Base-by-base conservation (phyloP, 2,113 vertebrate species). In the Gasterosteus nipponicus region DNA sequence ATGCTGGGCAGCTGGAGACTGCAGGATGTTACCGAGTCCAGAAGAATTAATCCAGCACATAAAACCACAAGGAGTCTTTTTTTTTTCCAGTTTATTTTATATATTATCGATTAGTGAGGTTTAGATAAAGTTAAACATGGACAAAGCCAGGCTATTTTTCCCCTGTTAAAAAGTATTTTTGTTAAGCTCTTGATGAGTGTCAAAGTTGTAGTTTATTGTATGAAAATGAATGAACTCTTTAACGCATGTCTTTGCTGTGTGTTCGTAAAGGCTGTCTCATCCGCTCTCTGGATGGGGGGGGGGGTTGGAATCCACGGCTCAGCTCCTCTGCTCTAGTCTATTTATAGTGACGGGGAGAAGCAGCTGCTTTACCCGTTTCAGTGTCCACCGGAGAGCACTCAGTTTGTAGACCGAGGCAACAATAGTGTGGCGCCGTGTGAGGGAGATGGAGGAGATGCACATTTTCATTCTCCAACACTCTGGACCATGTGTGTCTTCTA, bases 341-440 rank as follows among this genome's bases (percentile, higher is more conserved):
- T 93, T 93, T 92, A 87, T 93, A 92, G 90, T 35, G 18, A 76
- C 5, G 41, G 81, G 80, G 75, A 84, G 80, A 90, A 91, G 85
- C 91, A 83, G 89, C 91, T 89, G 86, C 81, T 90, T 86, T 81
- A 80, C 60, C 82, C 81, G 61, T 90, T 91, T 86, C 69, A 86
- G n/a, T 72, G 78, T 87, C 80, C 78, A 86, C 65, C 64, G 58
- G 63, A 84, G 83, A 86, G 66, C 82, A 76, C 69, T 78, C 64
- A 49, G 69, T 69, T 83, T 70, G 75, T 60, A 86, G 80, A 73
- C 80, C 69, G 63, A 82, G 69, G 73, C 60, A 81, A 75, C 75
- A 79, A 86, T 62, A 75, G 38, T 26, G 26, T 38, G 31, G 58
- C 35, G 5, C 56, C n/a, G 41, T 35, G 42, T 29, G 42, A 56